phyloP scores from a whole-genome alignment of 2,888 invertebrate genomes.

The Cataglyphis rosenhaueri region DNA sequence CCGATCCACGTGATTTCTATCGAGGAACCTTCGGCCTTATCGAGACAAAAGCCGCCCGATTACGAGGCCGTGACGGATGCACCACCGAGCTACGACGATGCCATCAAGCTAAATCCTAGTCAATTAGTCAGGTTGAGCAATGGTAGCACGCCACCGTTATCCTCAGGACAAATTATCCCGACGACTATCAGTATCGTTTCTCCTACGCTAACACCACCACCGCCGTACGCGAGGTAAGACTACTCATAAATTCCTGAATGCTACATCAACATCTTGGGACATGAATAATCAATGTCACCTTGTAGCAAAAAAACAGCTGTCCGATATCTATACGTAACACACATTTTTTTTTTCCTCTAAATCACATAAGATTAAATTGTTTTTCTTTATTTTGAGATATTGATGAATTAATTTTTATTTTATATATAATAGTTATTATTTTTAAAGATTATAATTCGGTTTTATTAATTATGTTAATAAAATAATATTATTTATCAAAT shows the following conservation, averaged over 20 bases:
- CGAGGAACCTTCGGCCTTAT: constrained; percentile 86
- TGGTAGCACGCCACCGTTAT: constrained; percentile 67
- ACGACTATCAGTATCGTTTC: constrained; percentile 73
- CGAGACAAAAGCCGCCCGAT: constrained; percentile 90
- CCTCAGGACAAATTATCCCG: constrained; percentile 71
- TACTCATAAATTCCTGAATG: background rate
- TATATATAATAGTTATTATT: too few species aligned
- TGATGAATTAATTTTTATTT: constrained; percentile 9
- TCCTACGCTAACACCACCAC: constrained; percentile 78
- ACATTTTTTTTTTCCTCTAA: background rate
- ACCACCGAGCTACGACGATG: constrained; percentile 91
- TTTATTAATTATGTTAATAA: background rate
- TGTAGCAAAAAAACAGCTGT: background rate
- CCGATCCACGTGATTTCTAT: constrained; percentile 89
- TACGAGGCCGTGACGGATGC: constrained; percentile 90
- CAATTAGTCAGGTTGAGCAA: constrained; percentile 83
- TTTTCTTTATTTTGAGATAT: background rate
- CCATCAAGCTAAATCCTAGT: constrained; percentile 90
- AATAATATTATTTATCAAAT: constrained; percentile 1
- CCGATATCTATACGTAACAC: background rate
- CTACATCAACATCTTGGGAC: background rate
- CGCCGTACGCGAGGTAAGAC: constrained; percentile 82
- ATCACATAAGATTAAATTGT: background rate
- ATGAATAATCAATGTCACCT: background rate
- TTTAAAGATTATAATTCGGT: background rate